phyloP scores from a whole-genome alignment of 2,888 invertebrate species.

The Crioceris asparagi region DNA sequence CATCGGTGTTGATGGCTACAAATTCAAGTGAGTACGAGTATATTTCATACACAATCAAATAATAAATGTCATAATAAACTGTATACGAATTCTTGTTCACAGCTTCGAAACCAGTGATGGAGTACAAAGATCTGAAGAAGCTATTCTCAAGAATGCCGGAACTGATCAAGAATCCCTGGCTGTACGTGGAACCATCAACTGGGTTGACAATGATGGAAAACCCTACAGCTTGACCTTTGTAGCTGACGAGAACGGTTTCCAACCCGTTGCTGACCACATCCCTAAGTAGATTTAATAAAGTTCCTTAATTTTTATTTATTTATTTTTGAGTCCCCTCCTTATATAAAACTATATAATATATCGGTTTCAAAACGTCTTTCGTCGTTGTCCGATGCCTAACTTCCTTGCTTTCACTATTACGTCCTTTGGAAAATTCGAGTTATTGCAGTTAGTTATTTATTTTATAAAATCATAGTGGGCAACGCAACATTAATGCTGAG shows the following conservation, averaged over 20 bases:
- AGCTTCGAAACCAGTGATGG: slow-evolving; percentile 59
- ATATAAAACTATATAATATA: too few species aligned
- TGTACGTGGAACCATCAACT: slow-evolving; percentile 52
- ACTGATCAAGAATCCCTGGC: slow-evolving; percentile 52
- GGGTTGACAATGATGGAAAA: slow-evolving; percentile 50
- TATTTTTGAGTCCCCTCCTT: too few species aligned
- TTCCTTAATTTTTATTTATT: too few species aligned
- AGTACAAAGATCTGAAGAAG: slow-evolving; percentile 43
- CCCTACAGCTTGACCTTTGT: slow-evolving; percentile 51
- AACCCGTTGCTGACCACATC: slow-evolving; percentile 42
- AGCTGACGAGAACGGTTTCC: slow-evolving; percentile 53
- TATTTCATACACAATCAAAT: slow-evolving; percentile 3
- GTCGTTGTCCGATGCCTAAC: too few species aligned
- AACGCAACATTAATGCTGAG: too few species aligned
- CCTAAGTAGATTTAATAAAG: too few species aligned
- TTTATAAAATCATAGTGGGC: too few species aligned
- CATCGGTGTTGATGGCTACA: slow-evolving; percentile 28
- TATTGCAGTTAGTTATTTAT: too few species aligned
- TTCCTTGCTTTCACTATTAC: too few species aligned
- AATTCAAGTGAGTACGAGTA: slow-evolving; percentile 21
- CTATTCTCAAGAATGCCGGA: slow-evolving; percentile 48
- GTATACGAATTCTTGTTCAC: too few species aligned
- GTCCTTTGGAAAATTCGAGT: too few species aligned
- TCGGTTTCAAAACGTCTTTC: too few species aligned
- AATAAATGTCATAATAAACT: background rate